Conservation (phyloP, 2,888 invertebrate genomes). For the Anagyrus pseudococci region DNA sequence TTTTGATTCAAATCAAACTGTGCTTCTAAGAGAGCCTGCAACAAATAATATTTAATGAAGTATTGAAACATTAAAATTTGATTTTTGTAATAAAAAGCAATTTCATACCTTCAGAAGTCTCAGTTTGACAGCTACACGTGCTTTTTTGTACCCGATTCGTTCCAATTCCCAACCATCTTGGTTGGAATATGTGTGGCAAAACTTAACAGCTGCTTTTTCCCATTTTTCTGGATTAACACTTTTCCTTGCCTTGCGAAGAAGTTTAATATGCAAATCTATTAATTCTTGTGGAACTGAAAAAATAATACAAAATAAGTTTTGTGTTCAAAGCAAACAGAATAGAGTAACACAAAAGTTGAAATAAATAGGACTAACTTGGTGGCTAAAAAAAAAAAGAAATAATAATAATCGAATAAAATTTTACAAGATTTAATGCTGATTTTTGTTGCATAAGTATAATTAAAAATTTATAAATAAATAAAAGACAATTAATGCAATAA, state of each 20-base stretch:
- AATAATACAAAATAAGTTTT: too few relatives aligned
- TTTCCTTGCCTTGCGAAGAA: slow-evolving; percentile 85
- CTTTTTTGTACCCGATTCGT: slow-evolving; percentile 93
- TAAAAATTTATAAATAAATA: too few relatives aligned
- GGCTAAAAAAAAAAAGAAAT: too few relatives aligned
- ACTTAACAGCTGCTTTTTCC: slow-evolving; percentile 89
- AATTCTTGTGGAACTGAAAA: slow-evolving; percentile 79
- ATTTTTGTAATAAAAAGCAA: slow-evolving; percentile 7
- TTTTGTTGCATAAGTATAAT: too few relatives aligned
- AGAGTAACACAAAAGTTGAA: too few relatives aligned
- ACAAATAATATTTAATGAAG: slow-evolving; percentile 1
- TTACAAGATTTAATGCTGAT: too few relatives aligned
- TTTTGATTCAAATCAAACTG: slow-evolving; percentile 95
- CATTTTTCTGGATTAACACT: slow-evolving; percentile 85
- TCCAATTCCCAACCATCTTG: slow-evolving; percentile 97
- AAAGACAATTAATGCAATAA: too few relatives aligned
- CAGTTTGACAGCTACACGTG: slow-evolving; percentile 86
- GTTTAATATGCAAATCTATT: slow-evolving; percentile 85
- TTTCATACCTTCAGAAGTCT: slow-evolving; percentile 81
- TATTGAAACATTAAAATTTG: slow-evolving; percentile 3
- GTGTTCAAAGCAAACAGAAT: too few relatives aligned
- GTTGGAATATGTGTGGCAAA: slow-evolving; percentile 87
- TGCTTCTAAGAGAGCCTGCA: slow-evolving; percentile 84
- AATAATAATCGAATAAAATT: too few relatives aligned
- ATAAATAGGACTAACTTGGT: too few relatives aligned